phyloP scores from a whole-genome alignment of 2,113 vertebrate species.

The Tetraodon nigroviridis region DNA sequence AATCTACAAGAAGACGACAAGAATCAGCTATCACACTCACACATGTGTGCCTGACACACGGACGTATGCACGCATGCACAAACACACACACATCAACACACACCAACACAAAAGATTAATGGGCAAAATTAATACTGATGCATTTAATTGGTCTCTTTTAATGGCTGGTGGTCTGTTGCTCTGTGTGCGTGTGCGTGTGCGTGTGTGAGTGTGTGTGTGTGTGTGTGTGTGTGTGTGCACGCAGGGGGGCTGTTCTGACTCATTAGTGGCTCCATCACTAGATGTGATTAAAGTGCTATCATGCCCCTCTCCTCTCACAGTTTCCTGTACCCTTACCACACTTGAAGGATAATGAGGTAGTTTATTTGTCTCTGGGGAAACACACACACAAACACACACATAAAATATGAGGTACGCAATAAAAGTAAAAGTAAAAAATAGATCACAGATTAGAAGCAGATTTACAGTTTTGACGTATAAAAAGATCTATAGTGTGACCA shows the following conservation, averaged over 20 bases:
- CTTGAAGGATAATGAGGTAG: constrained; percentile 16
- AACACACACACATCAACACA: too few relatives aligned
- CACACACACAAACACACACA: constrained; percentile 7
- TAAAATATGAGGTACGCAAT: constrained; percentile 12
- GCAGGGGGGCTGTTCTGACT: constrained; percentile 24
- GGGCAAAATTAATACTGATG: too few relatives aligned
- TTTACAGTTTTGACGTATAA: constrained; percentile 13
- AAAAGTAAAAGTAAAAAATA: constrained; percentile 12
- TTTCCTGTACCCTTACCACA: constrained; percentile 14
- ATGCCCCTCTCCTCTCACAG: constrained; percentile 25
- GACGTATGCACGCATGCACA: too few relatives aligned
- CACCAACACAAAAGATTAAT: too few relatives aligned
- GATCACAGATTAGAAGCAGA: constrained; percentile 23
- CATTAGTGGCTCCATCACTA: constrained; percentile 27
- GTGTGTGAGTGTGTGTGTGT: constrained; percentile 4
- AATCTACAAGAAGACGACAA: constrained; percentile 16
- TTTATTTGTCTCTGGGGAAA: constrained; percentile 9
- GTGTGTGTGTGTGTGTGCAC: constrained; percentile 6
- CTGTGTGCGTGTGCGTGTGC: constrained; percentile 14
- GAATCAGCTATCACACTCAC: constrained; percentile 53
- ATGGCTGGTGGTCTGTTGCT: not conserved
- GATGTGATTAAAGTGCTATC: constrained; percentile 42
- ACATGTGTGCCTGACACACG: not conserved
- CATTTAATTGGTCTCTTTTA: too few relatives aligned
- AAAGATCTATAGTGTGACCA: constrained; percentile 23